A percentile compares a stretch with the other conserved stretches of the same genome.
phyloP scores from a whole-genome alignment of 2,113 vertebrate species.

The Pelodiscus sinensis region DNA sequence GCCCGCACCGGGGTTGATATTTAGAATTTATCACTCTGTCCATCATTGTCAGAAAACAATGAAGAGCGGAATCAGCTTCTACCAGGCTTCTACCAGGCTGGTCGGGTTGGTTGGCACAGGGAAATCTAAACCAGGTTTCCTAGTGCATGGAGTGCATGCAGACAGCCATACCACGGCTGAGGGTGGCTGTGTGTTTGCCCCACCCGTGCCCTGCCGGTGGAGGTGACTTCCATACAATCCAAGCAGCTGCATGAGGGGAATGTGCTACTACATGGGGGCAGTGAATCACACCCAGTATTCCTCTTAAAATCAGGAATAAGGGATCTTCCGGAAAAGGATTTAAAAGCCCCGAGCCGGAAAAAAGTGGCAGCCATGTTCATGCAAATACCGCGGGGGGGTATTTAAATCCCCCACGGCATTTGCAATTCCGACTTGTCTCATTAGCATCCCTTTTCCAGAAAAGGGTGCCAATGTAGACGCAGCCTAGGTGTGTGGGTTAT shows the following conservation, averaged over 20 bases:
- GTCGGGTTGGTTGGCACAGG: rapidly evolving
- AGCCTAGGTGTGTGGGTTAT: not conserved
- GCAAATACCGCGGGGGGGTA: too few relatives aligned
- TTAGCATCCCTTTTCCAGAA: too few relatives aligned
- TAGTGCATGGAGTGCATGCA: not conserved
- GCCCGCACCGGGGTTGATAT: rapidly evolving
- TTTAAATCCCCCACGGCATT: too few relatives aligned
- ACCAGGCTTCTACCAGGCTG: not conserved
- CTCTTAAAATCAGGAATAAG: too few relatives aligned
- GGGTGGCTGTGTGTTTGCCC: not conserved
- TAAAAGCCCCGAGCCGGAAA: too few relatives aligned
- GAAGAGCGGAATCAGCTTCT: not conserved
- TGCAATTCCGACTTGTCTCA: too few relatives aligned
- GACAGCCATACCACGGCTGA: not conserved
- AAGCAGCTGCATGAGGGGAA: not conserved
- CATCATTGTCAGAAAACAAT: not conserved
- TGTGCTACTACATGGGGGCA: too few relatives aligned
- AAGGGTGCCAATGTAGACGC: too few relatives aligned
- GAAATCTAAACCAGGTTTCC: not conserved
- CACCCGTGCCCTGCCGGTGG: too few relatives aligned
- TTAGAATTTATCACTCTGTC: not conserved
- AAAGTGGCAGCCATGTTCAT: too few relatives aligned
- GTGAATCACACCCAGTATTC: not conserved
- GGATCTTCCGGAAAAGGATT: too few relatives aligned
- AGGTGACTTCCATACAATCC: too few relatives aligned